Percentiles rank a stretch among this genome's conserved stretches.
These are phyloP conservation scores for Lithobates sylvaticus DNA, from an alignment of 2,797 vertebrate genomes.

Conservation along the genomic window DNA sequence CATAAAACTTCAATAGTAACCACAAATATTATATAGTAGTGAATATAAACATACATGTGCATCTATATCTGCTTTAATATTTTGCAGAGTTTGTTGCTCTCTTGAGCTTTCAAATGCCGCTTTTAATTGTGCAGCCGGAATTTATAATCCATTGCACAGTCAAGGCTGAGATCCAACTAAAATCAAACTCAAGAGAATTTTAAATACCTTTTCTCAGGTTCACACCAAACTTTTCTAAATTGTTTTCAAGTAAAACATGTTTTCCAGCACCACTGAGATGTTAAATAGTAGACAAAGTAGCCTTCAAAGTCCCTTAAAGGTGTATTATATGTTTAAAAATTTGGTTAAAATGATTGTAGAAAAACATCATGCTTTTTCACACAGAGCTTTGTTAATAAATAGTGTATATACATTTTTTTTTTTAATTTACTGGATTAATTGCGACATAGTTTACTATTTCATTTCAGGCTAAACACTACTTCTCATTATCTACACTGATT, in stretches of 20 bases:
- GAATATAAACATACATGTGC: conserved; percentile 4
- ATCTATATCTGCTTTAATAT: conserved; percentile 27
- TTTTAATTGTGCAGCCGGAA: conserved; percentile 50
- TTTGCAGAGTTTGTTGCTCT: conserved; percentile 31
- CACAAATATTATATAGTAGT: neutral
- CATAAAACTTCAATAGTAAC: conserved; percentile 31
- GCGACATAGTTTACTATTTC: no score
- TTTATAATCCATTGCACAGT: conserved; percentile 40
- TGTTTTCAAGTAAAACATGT: conserved; percentile 49
- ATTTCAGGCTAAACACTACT: no score
- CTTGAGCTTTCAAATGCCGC: conserved; percentile 35
- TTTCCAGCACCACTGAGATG: conserved; percentile 25
- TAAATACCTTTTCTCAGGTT: conserved; percentile 45
- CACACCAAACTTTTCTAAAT: conserved; percentile 39
- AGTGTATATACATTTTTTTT: no score
- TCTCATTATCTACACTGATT: no score
- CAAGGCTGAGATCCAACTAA: conserved; percentile 43
- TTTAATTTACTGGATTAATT: neutral
- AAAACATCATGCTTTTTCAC: neutral
- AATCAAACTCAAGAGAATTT: conserved; percentile 40
- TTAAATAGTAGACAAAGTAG: conserved; percentile 20
- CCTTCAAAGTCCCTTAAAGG: conserved; percentile 24
- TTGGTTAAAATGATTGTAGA: neutral
- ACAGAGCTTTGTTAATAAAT: neutral
- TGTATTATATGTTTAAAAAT: conserved; percentile 22